Percentiles rank a stretch among this genome's conserved stretches.
Conservation (phyloP, 2,113 vertebrate genomes). For the Poeciliopsis retropinna region DNA sequence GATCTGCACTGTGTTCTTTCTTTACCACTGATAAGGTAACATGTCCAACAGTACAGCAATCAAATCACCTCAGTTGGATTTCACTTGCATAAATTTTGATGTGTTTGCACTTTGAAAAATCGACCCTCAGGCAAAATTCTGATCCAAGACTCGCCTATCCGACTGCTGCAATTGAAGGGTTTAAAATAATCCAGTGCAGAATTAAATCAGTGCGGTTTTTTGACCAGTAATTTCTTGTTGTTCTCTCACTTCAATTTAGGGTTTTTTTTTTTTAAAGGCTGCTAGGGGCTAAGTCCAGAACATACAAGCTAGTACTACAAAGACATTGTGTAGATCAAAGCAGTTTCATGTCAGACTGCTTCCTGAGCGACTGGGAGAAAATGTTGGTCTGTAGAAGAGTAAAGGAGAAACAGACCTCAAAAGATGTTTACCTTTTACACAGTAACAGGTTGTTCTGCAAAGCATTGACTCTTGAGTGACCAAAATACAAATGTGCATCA, state of each 20-base stretch:
- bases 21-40: neutral
- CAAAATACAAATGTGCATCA: too few species aligned
- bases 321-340: too few species aligned
- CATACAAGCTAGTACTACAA: too few species aligned
- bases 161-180: neutral
- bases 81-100: neutral
- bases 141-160: neutral
- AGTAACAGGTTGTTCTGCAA: too few species aligned
- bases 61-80: neutral
- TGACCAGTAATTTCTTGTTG: neutral
- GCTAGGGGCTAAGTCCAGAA: too few species aligned
- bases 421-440: too few species aligned
- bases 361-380: too few species aligned
- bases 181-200: neutral
- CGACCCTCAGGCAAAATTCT: neutral
- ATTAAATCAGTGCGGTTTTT: neutral
- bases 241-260: neutral
- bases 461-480: too few species aligned
- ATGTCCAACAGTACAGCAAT: neutral
- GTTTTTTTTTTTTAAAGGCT: too few species aligned
- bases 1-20: neutral
- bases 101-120: neutral
- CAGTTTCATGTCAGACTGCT: too few species aligned
- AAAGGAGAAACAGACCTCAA: too few species aligned
- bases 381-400: too few species aligned